Evolutionary conservation across 2,888 invertebrate species (phyloP).

Genomic region (Poecilobothrus nobilitatus): DNA sequence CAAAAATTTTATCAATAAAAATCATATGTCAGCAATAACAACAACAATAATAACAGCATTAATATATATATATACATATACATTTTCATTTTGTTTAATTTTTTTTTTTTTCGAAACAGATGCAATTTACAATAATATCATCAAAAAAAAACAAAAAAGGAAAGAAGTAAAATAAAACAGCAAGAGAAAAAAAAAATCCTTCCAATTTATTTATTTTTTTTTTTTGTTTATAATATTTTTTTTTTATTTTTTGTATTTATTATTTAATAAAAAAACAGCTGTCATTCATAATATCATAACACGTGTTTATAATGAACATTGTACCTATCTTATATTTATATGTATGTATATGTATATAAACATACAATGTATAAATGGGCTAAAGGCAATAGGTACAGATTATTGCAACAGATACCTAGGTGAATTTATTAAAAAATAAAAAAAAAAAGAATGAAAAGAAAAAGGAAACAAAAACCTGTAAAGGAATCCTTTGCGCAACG

Average conservation of each 20-base stretch:
- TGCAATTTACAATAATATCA: too few relatives aligned
- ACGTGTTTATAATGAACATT: neutral
- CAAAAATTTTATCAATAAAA: neutral
- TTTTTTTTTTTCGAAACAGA: too few relatives aligned
- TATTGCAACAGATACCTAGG: constrained; percentile 3
- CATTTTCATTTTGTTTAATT: too few relatives aligned
- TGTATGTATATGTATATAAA: neutral
- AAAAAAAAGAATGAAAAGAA: neutral
- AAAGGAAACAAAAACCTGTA: neutral
- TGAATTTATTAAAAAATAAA: neutral
- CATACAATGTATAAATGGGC: neutral
- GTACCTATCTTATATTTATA: neutral
- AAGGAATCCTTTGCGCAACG: constrained; percentile 4
- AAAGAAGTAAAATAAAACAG: too few relatives aligned
- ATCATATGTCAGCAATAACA: neutral
- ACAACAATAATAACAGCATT: neutral
- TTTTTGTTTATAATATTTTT: too few relatives aligned
- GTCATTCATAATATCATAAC: neutral
- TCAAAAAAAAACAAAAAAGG: too few relatives aligned
- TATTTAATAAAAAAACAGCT: constrained; percentile 1
- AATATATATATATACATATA: too few relatives aligned
- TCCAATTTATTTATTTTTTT: neutral
- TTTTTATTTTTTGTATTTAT: neutral
- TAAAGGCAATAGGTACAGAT: neutral
- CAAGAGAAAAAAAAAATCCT: too few relatives aligned